These are phyloP conservation scores for Drosophila erecta DNA, from an alignment of 1,140 invertebrate genomes.

Conservation along the genomic window DNA sequence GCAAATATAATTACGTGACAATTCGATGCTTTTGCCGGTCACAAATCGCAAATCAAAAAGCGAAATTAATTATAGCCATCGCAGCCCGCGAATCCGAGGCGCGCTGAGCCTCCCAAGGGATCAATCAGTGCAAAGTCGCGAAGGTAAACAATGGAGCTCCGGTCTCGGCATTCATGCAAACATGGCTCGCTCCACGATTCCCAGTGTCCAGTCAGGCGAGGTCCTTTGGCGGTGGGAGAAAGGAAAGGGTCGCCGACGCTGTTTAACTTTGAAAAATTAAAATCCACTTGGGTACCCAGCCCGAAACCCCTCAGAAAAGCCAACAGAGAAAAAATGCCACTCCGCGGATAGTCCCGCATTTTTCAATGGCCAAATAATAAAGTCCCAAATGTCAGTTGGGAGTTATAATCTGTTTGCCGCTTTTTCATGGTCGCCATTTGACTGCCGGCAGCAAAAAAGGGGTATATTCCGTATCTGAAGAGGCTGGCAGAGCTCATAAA, in stretches of 20 bases:
- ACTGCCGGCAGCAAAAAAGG: constrained; percentile 25
- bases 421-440: constrained; percentile 78
- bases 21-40: constrained; percentile 64
- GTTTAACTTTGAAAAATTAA: constrained; percentile 82
- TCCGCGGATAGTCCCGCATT: constrained; percentile 57
- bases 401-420: constrained; percentile 82
- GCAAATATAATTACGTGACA: constrained; percentile 83
- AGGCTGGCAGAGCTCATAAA: not conserved
- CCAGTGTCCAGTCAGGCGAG: constrained; percentile 29
- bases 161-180: constrained; percentile 62
- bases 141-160: constrained; percentile 74
- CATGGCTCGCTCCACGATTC: constrained; percentile 26
- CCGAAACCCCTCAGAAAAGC: not conserved
- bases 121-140: constrained; percentile 74
- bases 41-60: constrained; percentile 54
- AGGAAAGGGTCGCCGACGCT: constrained; percentile 68
- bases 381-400: constrained; percentile 77
- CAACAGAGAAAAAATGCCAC: constrained; percentile 7
- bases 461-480: constrained; percentile 12
- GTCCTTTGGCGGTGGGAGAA: constrained; percentile 43
- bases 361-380: constrained; percentile 82
- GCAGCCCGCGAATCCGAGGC: constrained; percentile 18
- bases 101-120: constrained; percentile 66
- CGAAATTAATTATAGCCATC: constrained; percentile 71
- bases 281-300: constrained; percentile 70